Conservation (phyloP, 2,888 invertebrate species). For the Cecidostiba fungosa region DNA sequence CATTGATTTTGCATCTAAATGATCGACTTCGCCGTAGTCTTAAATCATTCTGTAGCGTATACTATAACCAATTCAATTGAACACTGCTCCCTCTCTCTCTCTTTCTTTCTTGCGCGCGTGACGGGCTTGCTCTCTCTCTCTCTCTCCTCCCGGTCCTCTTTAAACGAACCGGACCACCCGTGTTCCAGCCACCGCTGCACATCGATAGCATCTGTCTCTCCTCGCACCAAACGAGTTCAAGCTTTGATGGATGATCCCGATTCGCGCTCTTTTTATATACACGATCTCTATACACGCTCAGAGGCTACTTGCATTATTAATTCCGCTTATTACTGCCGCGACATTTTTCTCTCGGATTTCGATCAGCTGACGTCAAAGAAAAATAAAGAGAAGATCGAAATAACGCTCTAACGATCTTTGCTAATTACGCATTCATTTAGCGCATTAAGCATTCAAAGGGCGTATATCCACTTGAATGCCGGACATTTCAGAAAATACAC, state of each 20-base stretch:
- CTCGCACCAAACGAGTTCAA: slow-evolving; percentile 36
- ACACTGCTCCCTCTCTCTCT: slow-evolving; percentile 18
- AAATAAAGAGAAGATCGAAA: not conserved
- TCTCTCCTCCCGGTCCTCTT: not conserved
- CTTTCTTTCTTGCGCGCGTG: too few species aligned
- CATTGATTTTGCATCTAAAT: slow-evolving; percentile 44
- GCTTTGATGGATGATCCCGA: slow-evolving; percentile 50
- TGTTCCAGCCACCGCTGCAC: slow-evolving; percentile 21
- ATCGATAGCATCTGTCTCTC: slow-evolving; percentile 50
- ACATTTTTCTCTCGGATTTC: not conserved
- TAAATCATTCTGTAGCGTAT: slow-evolving; percentile 33
- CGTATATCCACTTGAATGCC: not conserved
- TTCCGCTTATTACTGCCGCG: not conserved
- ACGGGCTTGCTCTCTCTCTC: too few species aligned
- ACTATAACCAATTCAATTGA: slow-evolving; percentile 57
- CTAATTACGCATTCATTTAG: not conserved
- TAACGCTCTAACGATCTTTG: not conserved
- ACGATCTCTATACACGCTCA: not conserved
- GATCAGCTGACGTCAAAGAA: not conserved
- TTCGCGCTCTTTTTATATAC: not conserved
- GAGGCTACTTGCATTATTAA: not conserved
- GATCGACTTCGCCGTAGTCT: slow-evolving; percentile 23
- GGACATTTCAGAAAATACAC: not conserved
- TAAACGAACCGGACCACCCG: slow-evolving; percentile 58
- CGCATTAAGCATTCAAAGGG: not conserved